phyloP scores from a whole-genome alignment of 2,113 vertebrate genomes.

The Pygathrix nemaeus region DNA sequence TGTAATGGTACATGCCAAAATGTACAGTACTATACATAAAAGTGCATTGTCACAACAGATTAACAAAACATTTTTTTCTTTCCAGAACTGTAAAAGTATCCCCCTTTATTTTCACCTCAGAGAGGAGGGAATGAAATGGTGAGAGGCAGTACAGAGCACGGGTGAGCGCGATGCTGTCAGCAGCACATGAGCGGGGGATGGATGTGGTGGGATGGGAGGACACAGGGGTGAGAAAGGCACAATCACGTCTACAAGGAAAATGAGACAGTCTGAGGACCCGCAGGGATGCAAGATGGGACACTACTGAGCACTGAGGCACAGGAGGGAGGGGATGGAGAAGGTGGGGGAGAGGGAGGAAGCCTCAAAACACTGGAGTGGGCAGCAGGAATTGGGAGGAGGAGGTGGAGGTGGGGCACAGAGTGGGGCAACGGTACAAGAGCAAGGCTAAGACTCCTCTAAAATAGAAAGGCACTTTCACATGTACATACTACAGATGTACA shows the following conservation, averaged over 20 bases:
- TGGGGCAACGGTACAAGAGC: slow-evolving; percentile 87
- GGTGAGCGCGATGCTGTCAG: slow-evolving; percentile 40
- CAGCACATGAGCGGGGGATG: neutral
- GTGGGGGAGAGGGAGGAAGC: neutral
- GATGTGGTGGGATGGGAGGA: neutral
- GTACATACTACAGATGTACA: slow-evolving; percentile 96
- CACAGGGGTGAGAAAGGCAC: slow-evolving; percentile 43
- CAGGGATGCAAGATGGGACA: neutral
- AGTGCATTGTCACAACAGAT: slow-evolving; percentile 96
- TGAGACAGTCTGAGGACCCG: neutral
- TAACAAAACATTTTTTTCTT: slow-evolving; percentile 88
- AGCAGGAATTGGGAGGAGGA: neutral
- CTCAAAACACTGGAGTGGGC: neutral
- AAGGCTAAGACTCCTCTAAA: slow-evolving; percentile 93
- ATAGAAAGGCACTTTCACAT: slow-evolving; percentile 99
- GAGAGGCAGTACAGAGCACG: slow-evolving; percentile 83
- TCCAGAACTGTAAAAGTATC: slow-evolving; percentile 85
- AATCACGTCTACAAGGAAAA: slow-evolving; percentile 36
- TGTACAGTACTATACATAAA: slow-evolving; percentile 98
- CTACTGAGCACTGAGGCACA: neutral
- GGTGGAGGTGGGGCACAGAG: neutral
- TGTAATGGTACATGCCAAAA: slow-evolving; percentile 95
- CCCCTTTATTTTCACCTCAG: slow-evolving; percentile 79
- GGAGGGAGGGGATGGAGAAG: neutral
- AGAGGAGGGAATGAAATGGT: slow-evolving; percentile 81